Evolutionary conservation across 1,140 invertebrate genomes (phyloP).

Genomic region (Aricia agestis): DNA sequence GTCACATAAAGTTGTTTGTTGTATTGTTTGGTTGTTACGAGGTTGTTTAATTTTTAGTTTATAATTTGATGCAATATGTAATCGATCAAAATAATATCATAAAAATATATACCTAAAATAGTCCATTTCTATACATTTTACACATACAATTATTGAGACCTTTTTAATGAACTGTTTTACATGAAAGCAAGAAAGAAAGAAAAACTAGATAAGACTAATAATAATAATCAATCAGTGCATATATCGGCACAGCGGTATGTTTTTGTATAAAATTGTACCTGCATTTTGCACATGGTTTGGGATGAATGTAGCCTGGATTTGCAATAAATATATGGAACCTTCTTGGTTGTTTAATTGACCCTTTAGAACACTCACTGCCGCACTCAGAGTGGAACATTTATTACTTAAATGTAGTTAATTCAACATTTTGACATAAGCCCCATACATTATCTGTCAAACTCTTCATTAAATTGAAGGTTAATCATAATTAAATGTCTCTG

Average conservation of each 20-base stretch:
- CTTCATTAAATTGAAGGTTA: too few relatives aligned
- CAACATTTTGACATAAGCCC: too few relatives aligned
- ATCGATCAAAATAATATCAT: not conserved
- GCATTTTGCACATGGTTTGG: conserved; percentile 63
- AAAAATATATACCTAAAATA: not conserved
- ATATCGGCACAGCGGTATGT: not conserved
- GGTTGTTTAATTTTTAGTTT: not conserved
- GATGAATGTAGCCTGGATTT: conserved; percentile 66
- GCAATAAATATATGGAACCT: conserved; percentile 46
- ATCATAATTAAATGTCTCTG: too few relatives aligned
- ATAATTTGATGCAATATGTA: not conserved
- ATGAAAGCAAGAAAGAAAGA: not conserved
- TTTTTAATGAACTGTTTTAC: not conserved
- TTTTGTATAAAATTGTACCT: conserved; percentile 14
- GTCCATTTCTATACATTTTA: not conserved
- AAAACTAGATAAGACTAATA: not conserved
- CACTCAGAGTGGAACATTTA: too few relatives aligned
- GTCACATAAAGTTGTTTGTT: not conserved
- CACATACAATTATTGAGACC: not conserved
- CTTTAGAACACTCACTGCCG: too few relatives aligned
- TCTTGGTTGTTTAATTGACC: not conserved
- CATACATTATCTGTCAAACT: too few relatives aligned
- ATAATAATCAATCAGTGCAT: not conserved
- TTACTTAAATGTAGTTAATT: too few relatives aligned
- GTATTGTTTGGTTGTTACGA: not conserved